Evolutionary conservation across 1,140 invertebrate genomes (phyloP).

Genomic region (Drosophila malerkotliana): DNA sequence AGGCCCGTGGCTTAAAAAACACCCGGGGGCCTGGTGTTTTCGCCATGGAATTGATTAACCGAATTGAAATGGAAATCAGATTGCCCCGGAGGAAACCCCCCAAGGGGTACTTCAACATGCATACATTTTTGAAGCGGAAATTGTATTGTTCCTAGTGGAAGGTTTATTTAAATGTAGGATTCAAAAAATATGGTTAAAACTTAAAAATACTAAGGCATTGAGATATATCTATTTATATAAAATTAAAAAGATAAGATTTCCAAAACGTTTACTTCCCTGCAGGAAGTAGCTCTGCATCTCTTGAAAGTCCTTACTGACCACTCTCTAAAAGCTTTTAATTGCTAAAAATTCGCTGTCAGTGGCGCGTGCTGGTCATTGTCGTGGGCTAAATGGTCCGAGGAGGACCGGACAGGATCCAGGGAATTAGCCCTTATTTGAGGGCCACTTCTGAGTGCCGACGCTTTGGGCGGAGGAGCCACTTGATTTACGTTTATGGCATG

Average conservation of each 20-base stretch:
- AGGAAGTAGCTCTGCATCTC: background rate
- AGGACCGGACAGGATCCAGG: constrained; percentile 13
- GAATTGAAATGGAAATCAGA: constrained; percentile 29
- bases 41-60: constrained; percentile 26
- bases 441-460: constrained; percentile 3
- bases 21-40: constrained; percentile 5
- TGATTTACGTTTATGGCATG: constrained; percentile 64
- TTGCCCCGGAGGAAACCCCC: background rate
- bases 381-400: constrained; percentile 24
- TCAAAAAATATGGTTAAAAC: too few species aligned
- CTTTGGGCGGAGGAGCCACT: constrained; percentile 36
- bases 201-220: too few species aligned
- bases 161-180: too few species aligned
- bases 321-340: constrained; percentile 45
- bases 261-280: background rate
- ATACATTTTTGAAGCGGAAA: background rate
- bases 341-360: constrained; percentile 24
- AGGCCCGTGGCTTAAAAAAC: constrained; percentile 25
- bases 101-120: background rate
- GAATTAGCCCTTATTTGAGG: constrained; percentile 33
- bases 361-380: constrained; percentile 57
- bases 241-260: too few species aligned
- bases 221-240: too few species aligned
- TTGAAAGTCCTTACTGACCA: background rate
- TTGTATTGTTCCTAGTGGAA: too few species aligned